Base-by-base conservation (phyloP, 1,140 invertebrate genomes). In the Gonioctena quinquepunctata region DNA sequence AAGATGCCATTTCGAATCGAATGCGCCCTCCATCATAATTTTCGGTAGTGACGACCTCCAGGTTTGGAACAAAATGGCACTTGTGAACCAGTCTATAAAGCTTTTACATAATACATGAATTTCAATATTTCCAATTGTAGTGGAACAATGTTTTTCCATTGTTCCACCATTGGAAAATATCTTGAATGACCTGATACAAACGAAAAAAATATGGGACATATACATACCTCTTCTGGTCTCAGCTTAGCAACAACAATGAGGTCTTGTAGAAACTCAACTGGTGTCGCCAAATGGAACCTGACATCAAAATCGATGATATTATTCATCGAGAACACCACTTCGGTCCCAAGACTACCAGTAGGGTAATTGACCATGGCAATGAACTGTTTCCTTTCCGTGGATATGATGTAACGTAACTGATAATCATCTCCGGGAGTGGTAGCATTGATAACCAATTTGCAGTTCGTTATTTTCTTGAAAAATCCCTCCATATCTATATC, bases 341-440 rank as follows among this genome's bases (percentile, higher is more conserved):
- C 92, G 22, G 89, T 77, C 57, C 92, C 92, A 1, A 91, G 75
- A n/a, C 88, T 88, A 21, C 89, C 87, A 21, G 86, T 84, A 0
- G 91, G 89, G 1, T 89, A 89, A 18, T 87, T 84, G 0, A 94
- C 80, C 79, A 92, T 88, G 0, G 91, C 90, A 1, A 93, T 90
- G 0, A 91, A 82, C 79, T 93, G 90, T 60, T 86, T 85, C 52
- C 92, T 87, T 26, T 84, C 83, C 57, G 92, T 90, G 1, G 89
- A 89, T 22, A 93, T 85, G 16, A 90, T 91, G 74, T 93, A 90
- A 23, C 89, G 84, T 2, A 84, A 87, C 0, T 88, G 83, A 70
- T 89, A 89, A 60, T 88, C 89, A 61, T 91, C 88, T 21, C 90
- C 82, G 0, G 91, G 90, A 1, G 91, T 92, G 1, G 90, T 92